Percentiles rank a stretch among this genome's conserved stretches.
Evolutionary conservation across 2,888 invertebrate species (phyloP).

Genomic region (Panorpa germanica): DNA sequence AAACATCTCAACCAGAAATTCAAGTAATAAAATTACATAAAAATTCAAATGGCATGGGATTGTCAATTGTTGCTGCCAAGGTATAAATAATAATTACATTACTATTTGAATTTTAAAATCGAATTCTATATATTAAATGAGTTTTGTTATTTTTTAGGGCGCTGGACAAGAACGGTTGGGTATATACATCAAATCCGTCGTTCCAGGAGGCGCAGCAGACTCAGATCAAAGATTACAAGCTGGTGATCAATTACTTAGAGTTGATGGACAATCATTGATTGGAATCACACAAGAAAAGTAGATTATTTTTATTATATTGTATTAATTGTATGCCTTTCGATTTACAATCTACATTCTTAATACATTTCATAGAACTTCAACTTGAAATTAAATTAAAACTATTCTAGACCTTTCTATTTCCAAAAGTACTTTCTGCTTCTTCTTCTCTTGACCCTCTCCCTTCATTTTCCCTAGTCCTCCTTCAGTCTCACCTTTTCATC

Average conservation of each 20-base stretch:
- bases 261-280: constrained; percentile 89
- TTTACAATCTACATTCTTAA: no score
- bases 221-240: constrained; percentile 87
- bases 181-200: constrained; percentile 97
- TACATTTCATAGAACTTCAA: no score
- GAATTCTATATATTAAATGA: constrained; percentile 19
- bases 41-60: constrained; percentile 91
- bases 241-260: constrained; percentile 91
- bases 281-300: constrained; percentile 66
- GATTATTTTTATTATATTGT: constrained; percentile 9
- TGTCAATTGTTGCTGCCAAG: constrained; percentile 97
- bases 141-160: constrained; percentile 29
- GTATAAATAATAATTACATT: constrained; percentile 33
- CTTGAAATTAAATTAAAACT: no score
- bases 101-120: constrained; percentile 9
- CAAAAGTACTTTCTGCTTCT: no score
- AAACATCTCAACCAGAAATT: constrained; percentile 47
- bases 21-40: constrained; percentile 81
- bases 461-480: no score
- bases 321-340: neutral
- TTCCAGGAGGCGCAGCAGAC: constrained; percentile 82
- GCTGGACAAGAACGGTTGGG: constrained; percentile 69
- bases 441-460: no score
- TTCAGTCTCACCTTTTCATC: no score
- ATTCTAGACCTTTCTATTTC: no score